A percentile compares a stretch with the other conserved stretches of the same genome.
These are phyloP conservation scores for Petrocephalus schoutedeni DNA, from an alignment of 2,797 vertebrate genomes.

Conservation along the genomic window DNA sequence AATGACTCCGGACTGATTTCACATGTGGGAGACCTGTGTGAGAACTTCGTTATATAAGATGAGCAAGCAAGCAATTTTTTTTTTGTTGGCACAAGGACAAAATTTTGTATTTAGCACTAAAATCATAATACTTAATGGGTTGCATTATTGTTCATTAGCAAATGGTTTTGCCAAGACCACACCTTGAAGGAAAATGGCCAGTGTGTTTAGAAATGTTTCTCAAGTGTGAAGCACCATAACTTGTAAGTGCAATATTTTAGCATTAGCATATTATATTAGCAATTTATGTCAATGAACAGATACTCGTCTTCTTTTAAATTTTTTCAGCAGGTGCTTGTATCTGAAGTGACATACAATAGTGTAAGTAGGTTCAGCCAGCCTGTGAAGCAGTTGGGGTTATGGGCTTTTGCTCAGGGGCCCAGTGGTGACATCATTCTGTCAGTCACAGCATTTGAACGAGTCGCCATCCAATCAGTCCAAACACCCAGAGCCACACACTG, in stretches of 20 bases:
- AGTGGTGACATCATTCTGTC: neutral
- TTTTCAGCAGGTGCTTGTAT: neutral
- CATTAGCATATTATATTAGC: neutral
- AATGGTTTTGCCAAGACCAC: neutral
- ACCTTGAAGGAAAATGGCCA: neutral
- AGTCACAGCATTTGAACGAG: neutral
- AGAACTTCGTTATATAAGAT: neutral
- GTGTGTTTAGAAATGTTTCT: neutral
- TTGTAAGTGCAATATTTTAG: neutral
- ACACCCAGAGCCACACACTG: neutral
- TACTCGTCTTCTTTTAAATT: neutral
- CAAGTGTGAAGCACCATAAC: neutral
- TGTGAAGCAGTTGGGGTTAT: neutral
- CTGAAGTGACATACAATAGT: neutral
- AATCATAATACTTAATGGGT: neutral
- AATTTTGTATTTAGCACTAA: neutral
- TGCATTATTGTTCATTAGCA: neutral
- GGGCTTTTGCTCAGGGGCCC: neutral
- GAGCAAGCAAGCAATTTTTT: neutral
- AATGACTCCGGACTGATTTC: neutral
- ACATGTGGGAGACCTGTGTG: neutral
- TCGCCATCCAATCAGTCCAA: neutral
- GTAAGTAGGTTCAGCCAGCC: neutral
- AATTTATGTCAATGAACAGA: neutral
- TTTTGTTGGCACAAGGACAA: neutral